Evolutionary conservation across 2,113 vertebrate genomes (phyloP).

Genomic region (Equus przewalskii): DNA sequence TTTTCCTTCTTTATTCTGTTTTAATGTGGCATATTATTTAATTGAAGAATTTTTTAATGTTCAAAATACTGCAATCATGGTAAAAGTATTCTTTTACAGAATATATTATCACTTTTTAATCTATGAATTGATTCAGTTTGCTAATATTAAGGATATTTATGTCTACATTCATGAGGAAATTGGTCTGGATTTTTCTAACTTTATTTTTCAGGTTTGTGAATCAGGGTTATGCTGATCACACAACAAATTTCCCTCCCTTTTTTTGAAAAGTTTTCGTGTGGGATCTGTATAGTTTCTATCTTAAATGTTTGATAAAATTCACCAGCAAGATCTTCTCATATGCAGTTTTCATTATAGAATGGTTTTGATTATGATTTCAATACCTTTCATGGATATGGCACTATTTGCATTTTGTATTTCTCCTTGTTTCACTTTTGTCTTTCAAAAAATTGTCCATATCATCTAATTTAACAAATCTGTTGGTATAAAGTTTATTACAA

Average conservation of each 20-base stretch:
- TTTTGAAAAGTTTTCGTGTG: background rate
- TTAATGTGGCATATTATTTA: background rate
- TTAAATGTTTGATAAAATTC: background rate
- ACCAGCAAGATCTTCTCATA: background rate
- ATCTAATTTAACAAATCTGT: background rate
- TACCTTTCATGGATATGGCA: background rate
- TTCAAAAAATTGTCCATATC: background rate
- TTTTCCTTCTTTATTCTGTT: background rate
- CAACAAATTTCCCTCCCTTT: background rate
- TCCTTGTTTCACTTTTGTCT: background rate
- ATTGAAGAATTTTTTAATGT: background rate
- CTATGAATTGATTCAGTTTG: background rate
- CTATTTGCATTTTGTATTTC: background rate
- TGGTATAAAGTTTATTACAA: background rate
- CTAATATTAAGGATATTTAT: background rate
- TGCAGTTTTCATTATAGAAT: background rate
- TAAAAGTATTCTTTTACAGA: background rate
- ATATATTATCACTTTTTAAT: background rate
- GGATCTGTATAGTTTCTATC: background rate
- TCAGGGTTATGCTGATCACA: background rate
- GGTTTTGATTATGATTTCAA: background rate
- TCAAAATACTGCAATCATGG: background rate
- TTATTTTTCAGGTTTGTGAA: background rate
- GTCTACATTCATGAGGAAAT: background rate
- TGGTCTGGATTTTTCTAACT: background rate